Percentiles rank a stretch among this genome's conserved stretches.
Evolutionary conservation across 2,113 vertebrate species (phyloP).

Genomic region (Mellivora capensis): DNA sequence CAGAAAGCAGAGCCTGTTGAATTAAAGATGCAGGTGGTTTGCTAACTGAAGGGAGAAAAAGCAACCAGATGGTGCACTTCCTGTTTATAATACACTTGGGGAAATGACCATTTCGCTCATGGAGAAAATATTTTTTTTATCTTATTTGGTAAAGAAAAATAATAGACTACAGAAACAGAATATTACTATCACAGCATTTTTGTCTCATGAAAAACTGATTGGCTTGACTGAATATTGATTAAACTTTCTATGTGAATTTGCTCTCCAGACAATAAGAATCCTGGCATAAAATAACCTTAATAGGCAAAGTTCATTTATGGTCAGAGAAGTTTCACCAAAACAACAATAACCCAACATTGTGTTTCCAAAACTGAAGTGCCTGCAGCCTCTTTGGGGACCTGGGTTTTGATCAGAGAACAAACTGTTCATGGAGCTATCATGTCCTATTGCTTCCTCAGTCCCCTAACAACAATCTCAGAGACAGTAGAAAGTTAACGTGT

Average conservation of each 20-base stretch:
- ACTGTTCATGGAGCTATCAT: accelerated
- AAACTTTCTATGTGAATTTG: not conserved
- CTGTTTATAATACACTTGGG: not conserved
- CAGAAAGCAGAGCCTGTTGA: accelerated
- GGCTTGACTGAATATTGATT: not conserved
- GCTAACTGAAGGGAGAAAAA: accelerated
- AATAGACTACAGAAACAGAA: not conserved
- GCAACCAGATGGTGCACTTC: not conserved
- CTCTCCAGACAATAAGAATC: not conserved
- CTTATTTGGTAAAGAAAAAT: conserved; percentile 36
- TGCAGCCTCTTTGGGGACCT: not conserved
- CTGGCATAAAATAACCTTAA: not conserved
- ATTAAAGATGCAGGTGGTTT: not conserved
- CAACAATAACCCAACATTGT: not conserved
- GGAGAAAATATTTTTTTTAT: conserved; percentile 11
- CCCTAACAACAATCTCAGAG: not conserved
- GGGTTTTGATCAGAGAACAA: not conserved
- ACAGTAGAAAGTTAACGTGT: accelerated
- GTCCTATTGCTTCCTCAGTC: not conserved
- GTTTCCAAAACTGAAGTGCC: not conserved
- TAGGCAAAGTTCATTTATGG: conserved; percentile 39
- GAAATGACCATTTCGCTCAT: not conserved
- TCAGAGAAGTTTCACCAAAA: not conserved
- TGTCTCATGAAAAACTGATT: conserved; percentile 49
- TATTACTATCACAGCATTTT: conserved; percentile 32